These are phyloP conservation scores for Rhagonycha lutea DNA, from an alignment of 2,888 invertebrate species.

Conservation along the genomic window DNA sequence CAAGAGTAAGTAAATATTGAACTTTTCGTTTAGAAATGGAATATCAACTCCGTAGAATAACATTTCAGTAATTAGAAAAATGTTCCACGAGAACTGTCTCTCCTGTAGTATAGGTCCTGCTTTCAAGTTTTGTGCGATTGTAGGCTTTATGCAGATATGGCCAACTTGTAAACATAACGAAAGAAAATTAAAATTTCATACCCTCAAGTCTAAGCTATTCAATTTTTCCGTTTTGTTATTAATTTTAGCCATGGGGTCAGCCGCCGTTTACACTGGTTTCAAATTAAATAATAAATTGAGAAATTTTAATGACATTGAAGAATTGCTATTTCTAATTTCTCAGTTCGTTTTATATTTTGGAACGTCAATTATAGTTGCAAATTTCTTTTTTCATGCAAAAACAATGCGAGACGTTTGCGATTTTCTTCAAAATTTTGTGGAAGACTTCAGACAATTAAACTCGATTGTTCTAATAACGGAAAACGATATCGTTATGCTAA, in stretches of 20 bases:
- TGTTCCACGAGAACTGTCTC: too few species aligned
- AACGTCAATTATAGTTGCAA: too few species aligned
- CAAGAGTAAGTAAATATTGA: too few species aligned
- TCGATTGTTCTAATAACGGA: background rate
- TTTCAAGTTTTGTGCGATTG: background rate
- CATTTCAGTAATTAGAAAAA: too few species aligned
- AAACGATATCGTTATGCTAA: background rate
- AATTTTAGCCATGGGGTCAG: background rate
- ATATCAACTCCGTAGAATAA: too few species aligned
- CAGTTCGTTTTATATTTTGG: too few species aligned
- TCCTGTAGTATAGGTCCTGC: too few species aligned
- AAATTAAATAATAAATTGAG: background rate
- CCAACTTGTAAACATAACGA: background rate
- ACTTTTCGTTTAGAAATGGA: too few species aligned
- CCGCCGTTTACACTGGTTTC: background rate
- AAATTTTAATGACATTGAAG: background rate
- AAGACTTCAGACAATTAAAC: background rate
- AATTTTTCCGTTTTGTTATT: background rate
- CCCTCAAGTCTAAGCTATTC: background rate
- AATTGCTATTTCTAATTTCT: too few species aligned
- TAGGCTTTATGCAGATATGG: background rate
- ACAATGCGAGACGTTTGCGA: rapidly evolving
- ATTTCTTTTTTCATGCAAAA: too few species aligned
- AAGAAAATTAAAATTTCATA: background rate
- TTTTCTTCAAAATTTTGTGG: rapidly evolving